Conservation (phyloP, 1,140 invertebrate species). For the Adoxophyes honmai region DNA sequence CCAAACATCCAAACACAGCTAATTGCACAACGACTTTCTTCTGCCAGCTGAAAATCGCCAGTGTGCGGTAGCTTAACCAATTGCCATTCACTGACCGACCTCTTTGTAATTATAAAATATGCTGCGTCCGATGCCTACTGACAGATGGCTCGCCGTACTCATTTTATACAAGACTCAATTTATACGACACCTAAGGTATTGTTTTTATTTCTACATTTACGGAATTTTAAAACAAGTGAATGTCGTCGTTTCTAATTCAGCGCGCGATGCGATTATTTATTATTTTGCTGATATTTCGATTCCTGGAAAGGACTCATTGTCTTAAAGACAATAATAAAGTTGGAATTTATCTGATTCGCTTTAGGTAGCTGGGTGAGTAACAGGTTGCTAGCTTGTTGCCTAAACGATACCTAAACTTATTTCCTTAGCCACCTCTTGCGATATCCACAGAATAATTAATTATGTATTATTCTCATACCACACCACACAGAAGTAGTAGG, state of each 20-base stretch:
- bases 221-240: constrained; percentile 50
- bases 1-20: too few relatives aligned
- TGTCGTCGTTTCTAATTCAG: constrained; percentile 56
- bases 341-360: too few relatives aligned
- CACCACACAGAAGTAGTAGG: too few relatives aligned
- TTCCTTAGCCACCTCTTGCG: too few relatives aligned
- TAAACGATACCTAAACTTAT: too few relatives aligned
- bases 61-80: constrained; percentile 16
- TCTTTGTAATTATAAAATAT: constrained; percentile 67
- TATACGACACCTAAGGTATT: constrained; percentile 63
- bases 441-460: too few relatives aligned
- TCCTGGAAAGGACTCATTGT: constrained; percentile 67
- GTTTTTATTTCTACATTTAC: constrained; percentile 61
- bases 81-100: constrained; percentile 51
- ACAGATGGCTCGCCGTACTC: constrained; percentile 57
- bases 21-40: too few relatives aligned
- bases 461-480: too few relatives aligned
- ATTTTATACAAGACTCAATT: constrained; percentile 56
- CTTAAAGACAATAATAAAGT: neutral
- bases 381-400: too few relatives aligned
- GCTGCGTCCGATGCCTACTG: constrained; percentile 43
- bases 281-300: constrained; percentile 61
- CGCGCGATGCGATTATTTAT: constrained; percentile 45
- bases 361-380: too few relatives aligned
- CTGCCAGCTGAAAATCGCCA: too few relatives aligned